Conservation (phyloP, 2,797 vertebrate genomes). For the Florisuga fusca region DNA sequence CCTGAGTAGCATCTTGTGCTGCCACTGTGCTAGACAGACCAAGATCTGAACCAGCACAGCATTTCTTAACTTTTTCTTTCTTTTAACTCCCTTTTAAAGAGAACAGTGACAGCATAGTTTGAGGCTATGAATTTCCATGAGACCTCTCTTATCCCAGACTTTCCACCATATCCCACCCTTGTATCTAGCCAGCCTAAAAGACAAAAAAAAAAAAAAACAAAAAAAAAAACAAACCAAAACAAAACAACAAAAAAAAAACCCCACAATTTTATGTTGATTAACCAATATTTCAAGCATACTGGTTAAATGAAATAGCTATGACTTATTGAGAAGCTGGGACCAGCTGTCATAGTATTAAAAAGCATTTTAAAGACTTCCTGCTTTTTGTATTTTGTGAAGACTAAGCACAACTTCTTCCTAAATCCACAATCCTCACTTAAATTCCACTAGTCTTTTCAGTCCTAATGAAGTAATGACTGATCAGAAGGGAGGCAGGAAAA, state of each 20-base stretch:
- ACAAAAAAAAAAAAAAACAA: no score
- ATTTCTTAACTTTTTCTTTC: neutral
- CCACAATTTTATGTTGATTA: neutral
- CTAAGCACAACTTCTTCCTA: neutral
- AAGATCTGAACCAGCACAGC: neutral
- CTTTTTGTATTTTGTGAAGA: neutral
- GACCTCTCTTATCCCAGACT: neutral
- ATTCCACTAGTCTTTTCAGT: neutral
- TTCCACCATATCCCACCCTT: neutral
- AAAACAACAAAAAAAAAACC: no score
- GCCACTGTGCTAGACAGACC: neutral
- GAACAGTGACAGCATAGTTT: neutral
- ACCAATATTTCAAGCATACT: neutral
- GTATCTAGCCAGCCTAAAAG: neutral
- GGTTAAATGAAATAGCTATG: neutral
- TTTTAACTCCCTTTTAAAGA: neutral
- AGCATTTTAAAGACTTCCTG: neutral
- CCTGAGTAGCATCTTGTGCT: accelerated
- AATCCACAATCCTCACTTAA: neutral
- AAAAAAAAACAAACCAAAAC: no score
- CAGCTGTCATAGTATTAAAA: neutral
- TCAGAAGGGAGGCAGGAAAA: neutral
- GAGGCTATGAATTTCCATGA: neutral
- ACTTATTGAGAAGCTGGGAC: neutral
- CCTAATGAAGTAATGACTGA: neutral